Percentiles rank a stretch among this genome's conserved stretches.
Evolutionary conservation across 2,113 vertebrate genomes (phyloP).

Genomic region (Eurystomus gularis): DNA sequence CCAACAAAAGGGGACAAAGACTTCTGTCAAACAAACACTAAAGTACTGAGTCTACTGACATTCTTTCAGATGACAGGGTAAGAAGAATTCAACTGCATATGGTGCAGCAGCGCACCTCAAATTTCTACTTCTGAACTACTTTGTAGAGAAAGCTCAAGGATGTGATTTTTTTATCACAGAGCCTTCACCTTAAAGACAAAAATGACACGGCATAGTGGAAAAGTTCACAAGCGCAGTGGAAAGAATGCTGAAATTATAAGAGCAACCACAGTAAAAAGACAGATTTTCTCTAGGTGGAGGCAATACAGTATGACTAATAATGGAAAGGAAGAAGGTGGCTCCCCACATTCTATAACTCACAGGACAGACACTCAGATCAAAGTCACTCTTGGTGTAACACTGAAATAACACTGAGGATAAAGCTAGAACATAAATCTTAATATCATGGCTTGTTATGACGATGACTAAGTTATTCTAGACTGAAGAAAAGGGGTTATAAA

Average conservation of each 20-base stretch:
- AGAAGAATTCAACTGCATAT: not conserved
- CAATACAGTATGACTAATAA: not conserved
- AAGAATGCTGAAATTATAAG: not conserved
- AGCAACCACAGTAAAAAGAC: not conserved
- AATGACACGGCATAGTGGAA: not conserved
- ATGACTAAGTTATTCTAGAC: constrained; percentile 20
- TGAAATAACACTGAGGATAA: not conserved
- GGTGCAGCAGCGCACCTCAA: not conserved
- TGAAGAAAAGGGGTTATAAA: constrained; percentile 29
- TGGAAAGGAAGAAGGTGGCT: not conserved
- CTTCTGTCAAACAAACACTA: not conserved
- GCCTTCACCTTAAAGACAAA: not conserved
- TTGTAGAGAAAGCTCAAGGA: not conserved
- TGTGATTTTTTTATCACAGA: not conserved
- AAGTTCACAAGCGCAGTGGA: not conserved
- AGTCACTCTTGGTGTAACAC: not conserved
- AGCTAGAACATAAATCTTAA: not conserved
- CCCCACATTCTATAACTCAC: not conserved
- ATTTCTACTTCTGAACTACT: not conserved
- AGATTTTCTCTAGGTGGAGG: not conserved
- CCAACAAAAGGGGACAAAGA: not conserved
- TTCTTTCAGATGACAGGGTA: not conserved
- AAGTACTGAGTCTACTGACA: not conserved
- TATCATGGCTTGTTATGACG: not conserved
- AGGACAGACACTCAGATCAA: not conserved